Conservation (phyloP, 2,888 invertebrate species). For the Tetranychus truncatus region DNA sequence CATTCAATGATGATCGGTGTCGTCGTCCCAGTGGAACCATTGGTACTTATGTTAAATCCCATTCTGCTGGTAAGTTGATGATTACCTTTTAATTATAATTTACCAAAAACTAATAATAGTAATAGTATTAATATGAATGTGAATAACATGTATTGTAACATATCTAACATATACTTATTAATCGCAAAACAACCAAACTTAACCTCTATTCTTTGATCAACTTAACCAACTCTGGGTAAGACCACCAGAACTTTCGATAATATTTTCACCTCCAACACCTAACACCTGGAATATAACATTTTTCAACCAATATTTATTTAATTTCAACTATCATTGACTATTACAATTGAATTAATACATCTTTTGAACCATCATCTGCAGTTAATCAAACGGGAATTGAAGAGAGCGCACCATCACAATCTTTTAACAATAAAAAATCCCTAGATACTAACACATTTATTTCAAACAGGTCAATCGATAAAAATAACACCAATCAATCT, state of each 20-base stretch:
- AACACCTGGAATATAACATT: no score
- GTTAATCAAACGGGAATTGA: not conserved
- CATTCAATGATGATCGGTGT: not conserved
- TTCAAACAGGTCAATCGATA: no score
- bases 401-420: not conserved
- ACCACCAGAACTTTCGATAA: no score
- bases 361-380: not conserved
- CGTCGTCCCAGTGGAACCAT: not conserved
- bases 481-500: no score
- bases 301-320: not conserved
- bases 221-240: no score
- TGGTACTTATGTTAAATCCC: not conserved
- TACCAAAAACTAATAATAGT: not conserved
- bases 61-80: not conserved
- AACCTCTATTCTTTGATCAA: no score
- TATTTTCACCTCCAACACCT: no score
- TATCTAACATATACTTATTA: no score
- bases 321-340: not conserved
- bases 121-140: not conserved
- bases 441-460: not conserved
- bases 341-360: not conserved
- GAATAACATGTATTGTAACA: no score
- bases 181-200: no score
- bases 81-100: not conserved
- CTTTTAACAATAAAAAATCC: not conserved